Evolutionary conservation across 2,797 vertebrate species (phyloP), one percentile per base, ranked within the genome.

Genomic region (Phoebastria nigripes): DNA sequence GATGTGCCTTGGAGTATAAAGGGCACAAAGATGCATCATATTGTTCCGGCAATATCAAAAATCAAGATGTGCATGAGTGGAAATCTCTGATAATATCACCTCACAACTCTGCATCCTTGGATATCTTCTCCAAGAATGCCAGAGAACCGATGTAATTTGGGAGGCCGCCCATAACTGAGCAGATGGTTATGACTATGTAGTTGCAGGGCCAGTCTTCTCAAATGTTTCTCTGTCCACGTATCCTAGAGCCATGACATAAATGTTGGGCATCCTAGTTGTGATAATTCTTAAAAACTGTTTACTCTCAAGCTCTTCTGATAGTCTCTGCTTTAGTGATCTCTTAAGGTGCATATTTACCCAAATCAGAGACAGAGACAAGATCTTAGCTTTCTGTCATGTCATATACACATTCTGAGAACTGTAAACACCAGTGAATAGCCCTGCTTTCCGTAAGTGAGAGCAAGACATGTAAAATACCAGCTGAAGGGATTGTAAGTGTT

Each of bases 181-280:
- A 82, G 59, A 4, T n/a, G 24, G 16, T 26, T 78, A 9, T 69
- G 69, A 42, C 51, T 83, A 0, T 31, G 67, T 4, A 15, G 33
- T 55, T 51, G 4, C 16, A 89, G 44, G 52, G 6, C 12, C 33
- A 52, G n/a, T 6, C 15, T 78, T 77, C 47, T 67, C 31, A 42
- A 74, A 18, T 9, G 4, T 67, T 90, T 83, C 28, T 73, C 39
- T 78, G 52, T 11, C 62, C 51, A 26, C 0, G 1, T 47, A 26
- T 70, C 11, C 31, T 41, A 18, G 24, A 91, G 18, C 20, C 7
- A 13, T 31, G 29, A 41, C 14, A 35, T 5, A 82, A 91, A 73
- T 0, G 0, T 8, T 66, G 35, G 28, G 6, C 3, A n/a, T 55
- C 29, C 14, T 17, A 35, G 52, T 11, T 93, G 47, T 67, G 22